Evolutionary conservation across 2,888 invertebrate genomes (phyloP).

Genomic region (Apamea monoglypha): DNA sequence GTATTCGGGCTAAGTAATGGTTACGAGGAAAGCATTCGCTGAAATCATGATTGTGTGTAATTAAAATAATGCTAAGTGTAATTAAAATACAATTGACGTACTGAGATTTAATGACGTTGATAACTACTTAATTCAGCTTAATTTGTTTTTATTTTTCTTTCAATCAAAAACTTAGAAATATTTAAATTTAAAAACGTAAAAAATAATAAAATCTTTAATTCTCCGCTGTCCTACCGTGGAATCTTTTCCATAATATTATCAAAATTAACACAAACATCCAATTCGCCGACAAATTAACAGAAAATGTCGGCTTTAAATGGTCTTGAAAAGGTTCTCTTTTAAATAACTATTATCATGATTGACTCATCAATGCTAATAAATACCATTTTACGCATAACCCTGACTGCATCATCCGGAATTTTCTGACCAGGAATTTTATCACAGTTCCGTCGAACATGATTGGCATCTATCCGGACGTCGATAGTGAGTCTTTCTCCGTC

Average conservation of each 20-base stretch:
- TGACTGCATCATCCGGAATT: neutral
- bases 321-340: conserved; percentile 17
- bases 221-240: conserved; percentile 25
- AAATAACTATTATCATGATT: conserved; percentile 42
- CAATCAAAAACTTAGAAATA: neutral
- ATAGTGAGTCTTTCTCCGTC: conserved; percentile 3
- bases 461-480: conserved; percentile 8
- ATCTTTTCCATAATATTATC: conserved; percentile 17
- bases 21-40: conserved; percentile 13
- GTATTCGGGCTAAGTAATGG: conserved; percentile 38
- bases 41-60: conserved; percentile 17
- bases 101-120: neutral
- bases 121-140: no score
- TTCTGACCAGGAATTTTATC: conserved; percentile 24
- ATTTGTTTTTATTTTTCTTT: neutral
- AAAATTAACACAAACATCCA: conserved; percentile 38
- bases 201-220: conserved; percentile 8
- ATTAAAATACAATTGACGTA: neutral
- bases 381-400: conserved; percentile 1
- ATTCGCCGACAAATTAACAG: conserved; percentile 26
- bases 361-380: conserved; percentile 37
- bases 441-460: conserved; percentile 11
- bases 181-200: neutral
- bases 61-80: conserved; percentile 17
- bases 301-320: conserved; percentile 21